A percentile compares a stretch with the other conserved stretches of the same genome.
phyloP scores from a whole-genome alignment of 2,888 invertebrate genomes.

The Piscicola geometra region DNA sequence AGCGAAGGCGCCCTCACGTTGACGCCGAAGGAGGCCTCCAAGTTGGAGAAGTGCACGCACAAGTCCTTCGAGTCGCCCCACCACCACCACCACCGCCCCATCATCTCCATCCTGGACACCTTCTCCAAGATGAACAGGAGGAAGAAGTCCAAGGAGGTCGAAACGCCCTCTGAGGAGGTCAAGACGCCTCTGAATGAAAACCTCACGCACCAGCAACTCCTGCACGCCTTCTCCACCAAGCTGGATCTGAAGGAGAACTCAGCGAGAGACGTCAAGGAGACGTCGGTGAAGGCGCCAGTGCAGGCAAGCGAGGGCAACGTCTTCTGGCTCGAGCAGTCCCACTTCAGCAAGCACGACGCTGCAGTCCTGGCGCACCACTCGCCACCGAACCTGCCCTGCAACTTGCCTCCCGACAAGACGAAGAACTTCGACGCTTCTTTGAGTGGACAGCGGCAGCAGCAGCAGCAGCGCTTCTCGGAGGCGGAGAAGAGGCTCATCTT shows the following conservation, averaged over 20 bases:
- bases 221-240: background rate
- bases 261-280: background rate
- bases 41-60: background rate
- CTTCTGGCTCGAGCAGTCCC: background rate
- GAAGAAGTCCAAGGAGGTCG: background rate
- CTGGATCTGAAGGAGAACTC: background rate
- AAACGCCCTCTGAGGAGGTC: background rate
- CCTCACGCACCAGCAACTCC: background rate
- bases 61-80: background rate
- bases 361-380: background rate
- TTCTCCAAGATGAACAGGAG: background rate
- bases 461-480: background rate
- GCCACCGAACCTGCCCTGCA: too few relatives aligned
- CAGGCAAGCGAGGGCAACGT: background rate
- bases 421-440: too few relatives aligned
- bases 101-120: constrained; percentile 8
- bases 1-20: background rate
- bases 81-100: background rate
- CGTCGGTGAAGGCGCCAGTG: too few relatives aligned
- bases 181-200: constrained; percentile 5
- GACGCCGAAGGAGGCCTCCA: constrained; percentile 1
- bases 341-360: background rate
- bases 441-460: background rate
- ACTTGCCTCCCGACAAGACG: background rate
- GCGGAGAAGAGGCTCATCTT: background rate